Percentiles rank a stretch among this genome's conserved stretches.
These are phyloP conservation scores for Anableps anableps DNA, from an alignment of 2,797 vertebrate genomes.

Conservation along the genomic window DNA sequence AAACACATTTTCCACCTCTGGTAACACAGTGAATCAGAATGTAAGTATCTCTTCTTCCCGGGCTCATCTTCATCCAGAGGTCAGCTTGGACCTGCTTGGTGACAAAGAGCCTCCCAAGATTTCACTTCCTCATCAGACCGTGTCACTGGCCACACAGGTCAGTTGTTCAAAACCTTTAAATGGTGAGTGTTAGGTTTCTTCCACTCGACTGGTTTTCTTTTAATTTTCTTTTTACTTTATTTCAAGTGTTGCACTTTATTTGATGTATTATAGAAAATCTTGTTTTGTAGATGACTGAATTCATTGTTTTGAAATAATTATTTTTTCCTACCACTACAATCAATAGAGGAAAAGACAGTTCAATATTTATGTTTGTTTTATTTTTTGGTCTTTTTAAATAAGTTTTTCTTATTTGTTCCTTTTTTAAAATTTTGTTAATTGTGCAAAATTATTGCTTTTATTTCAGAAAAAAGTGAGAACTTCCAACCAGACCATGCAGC, in stretches of 20 bases:
- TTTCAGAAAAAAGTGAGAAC: conserved; percentile 57
- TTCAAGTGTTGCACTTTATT: neutral
- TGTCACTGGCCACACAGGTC: neutral
- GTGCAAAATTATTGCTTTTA: conserved; percentile 9
- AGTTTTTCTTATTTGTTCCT: neutral
- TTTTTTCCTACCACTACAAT: neutral
- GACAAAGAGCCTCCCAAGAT: conserved; percentile 61
- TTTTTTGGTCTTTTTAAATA: neutral
- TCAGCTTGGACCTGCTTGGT: conserved; percentile 58
- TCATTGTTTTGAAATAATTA: neutral
- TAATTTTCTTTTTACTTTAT: neutral
- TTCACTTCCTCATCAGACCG: conserved; percentile 2
- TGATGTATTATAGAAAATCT: too few relatives aligned
- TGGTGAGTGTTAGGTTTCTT: conserved; percentile 42
- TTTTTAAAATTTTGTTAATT: neutral
- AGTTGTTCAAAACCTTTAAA: conserved; percentile 31
- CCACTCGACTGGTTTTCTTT: neutral
- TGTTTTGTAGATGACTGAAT: neutral
- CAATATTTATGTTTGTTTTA: neutral
- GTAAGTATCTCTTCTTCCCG: conserved; percentile 36
- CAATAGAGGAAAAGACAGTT: neutral
- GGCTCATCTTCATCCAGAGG: conserved; percentile 30
- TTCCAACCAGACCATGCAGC: conserved; percentile 54
- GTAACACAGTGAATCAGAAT: conserved; percentile 33
- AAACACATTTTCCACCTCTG: conserved; percentile 24